Evolutionary conservation across 2,797 vertebrate genomes (phyloP), one percentile per base, ranked within the genome.

Genomic region (Delichon dasypus): DNA sequence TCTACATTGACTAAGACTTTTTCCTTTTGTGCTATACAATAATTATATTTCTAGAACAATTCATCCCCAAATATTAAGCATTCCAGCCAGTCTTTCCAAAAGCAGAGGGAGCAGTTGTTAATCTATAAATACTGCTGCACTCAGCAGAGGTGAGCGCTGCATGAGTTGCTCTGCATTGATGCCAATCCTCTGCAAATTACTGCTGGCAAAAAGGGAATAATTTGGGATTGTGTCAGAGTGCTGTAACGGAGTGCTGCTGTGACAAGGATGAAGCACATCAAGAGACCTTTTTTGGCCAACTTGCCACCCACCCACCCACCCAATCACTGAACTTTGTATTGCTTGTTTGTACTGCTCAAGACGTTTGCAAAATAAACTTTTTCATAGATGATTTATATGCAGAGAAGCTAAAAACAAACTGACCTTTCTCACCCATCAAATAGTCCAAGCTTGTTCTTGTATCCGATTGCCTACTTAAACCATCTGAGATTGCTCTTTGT

Each of bases 351-450:
- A 77, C 90, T 65, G 76, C 85, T 95, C 83, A 70, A 85, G 93
- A 88, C 42, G 12, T 90, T 67, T 82, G 83, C 85, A 96, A 96
- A 95, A 96, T 77, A 93, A 88, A 86, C 77, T 66, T 88, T 88
- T 92, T 91, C 66, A 89, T 34, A 79, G 51, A 91, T 93, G 84
- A 95, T 95, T 96, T 96, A 84, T 92, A 94, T 64, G 60, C 76
- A 93, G 78, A 95, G 87, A 94, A 95, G 74, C 90, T 90, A 80
- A 93, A 96, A 96, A 94, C 93, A 97, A 94, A 84, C 84, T 89
- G 91, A 94, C 90, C 90, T 95, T 96, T 96, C 95, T 96, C 87
- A 95, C 83, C 86, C 94, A 94, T 90, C 96, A 94, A 88, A 93
- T 76, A 93, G 75, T 55, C 91, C 91, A 84, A 78, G 75, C 84